Evolutionary conservation across 1,140 invertebrate genomes (phyloP).

Genomic region (Apis laboriosa): DNA sequence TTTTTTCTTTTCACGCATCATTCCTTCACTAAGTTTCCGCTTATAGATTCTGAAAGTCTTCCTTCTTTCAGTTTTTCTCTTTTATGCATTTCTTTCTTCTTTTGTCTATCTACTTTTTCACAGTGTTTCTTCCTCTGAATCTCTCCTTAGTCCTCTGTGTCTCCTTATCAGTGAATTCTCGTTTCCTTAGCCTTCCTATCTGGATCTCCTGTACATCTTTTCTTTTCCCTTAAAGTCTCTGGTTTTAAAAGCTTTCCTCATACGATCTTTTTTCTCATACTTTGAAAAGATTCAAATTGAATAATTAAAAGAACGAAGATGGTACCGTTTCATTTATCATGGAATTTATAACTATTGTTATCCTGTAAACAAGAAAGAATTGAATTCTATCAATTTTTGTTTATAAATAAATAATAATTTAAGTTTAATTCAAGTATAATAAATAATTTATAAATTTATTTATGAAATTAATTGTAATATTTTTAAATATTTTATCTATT

Average conservation of each 20-base stretch:
- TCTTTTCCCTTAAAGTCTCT: not conserved
- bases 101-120: not conserved
- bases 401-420: too few relatives aligned
- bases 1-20: not conserved
- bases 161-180: not conserved
- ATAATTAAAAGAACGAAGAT: conserved; percentile 15
- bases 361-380: not conserved
- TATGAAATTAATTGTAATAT: too few relatives aligned
- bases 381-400: not conserved
- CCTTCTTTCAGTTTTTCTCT: not conserved
- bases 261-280: not conserved
- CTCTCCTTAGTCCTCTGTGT: not conserved
- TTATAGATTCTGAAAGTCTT: conserved; percentile 8
- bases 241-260: conserved; percentile 6
- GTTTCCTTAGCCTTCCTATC: conserved; percentile 1
- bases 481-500: too few relatives aligned
- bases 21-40: not conserved
- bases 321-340: not conserved
- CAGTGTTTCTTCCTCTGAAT: not conserved
- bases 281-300: conserved; percentile 20
- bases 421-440: too few relatives aligned
- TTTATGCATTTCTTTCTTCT: not conserved
- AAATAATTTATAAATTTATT: too few relatives aligned
- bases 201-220: not conserved
- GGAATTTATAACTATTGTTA: not conserved